Evolutionary conservation across 2,888 invertebrate genomes (phyloP).

Genomic region (Nebria salina): DNA sequence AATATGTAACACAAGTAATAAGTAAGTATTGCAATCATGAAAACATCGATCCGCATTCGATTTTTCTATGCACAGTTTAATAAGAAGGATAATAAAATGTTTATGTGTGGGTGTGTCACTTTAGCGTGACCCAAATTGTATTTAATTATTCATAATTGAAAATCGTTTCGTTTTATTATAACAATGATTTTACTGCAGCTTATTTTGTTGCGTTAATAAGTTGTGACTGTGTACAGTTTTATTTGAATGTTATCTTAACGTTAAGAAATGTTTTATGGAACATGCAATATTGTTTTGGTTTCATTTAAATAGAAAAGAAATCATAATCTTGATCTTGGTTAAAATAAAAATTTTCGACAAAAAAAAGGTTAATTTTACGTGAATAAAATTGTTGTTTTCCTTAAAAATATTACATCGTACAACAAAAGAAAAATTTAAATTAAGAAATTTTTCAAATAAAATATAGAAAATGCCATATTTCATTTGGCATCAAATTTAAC

Average conservation of each 20-base stretch:
- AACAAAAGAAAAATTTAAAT: too few relatives aligned
- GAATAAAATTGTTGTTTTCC: too few relatives aligned
- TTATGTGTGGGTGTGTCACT: background rate
- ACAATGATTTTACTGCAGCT: background rate
- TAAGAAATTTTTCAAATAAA: too few relatives aligned
- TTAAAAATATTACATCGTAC: too few relatives aligned
- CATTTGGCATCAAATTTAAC: too few relatives aligned
- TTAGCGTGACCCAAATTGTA: background rate
- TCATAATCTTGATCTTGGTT: too few relatives aligned
- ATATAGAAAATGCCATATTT: too few relatives aligned
- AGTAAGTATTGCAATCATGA: background rate
- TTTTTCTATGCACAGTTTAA: too few relatives aligned
- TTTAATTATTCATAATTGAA: background rate
- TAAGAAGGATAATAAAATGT: too few relatives aligned
- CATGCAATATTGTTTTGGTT: background rate
- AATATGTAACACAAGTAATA: background rate
- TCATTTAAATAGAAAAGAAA: background rate
- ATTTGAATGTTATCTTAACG: background rate
- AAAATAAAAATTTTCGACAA: too few relatives aligned
- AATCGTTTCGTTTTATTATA: background rate
- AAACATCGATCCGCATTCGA: too few relatives aligned
- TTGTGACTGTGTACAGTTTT: background rate
- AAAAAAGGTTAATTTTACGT: too few relatives aligned
- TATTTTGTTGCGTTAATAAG: background rate
- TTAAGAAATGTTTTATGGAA: background rate